Conservation (phyloP, 2,797 vertebrate genomes). For the Gallinago nigripennis region DNA sequence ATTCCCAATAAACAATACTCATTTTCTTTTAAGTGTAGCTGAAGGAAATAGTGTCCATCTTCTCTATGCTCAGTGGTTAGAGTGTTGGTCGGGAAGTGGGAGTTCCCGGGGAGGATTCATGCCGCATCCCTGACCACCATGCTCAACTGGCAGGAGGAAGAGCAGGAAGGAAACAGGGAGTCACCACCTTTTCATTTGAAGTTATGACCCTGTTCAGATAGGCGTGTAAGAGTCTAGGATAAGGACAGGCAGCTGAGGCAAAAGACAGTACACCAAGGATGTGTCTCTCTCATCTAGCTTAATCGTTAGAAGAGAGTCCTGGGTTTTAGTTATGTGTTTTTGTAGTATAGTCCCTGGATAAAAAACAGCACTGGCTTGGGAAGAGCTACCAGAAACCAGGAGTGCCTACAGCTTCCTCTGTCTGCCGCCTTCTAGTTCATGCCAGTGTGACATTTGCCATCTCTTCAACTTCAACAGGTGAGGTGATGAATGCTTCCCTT, state of each 20-base stretch:
- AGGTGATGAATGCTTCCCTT: not conserved
- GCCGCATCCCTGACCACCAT: slow-evolving; percentile 13
- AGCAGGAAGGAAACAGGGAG: slow-evolving; percentile 63
- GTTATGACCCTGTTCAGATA: slow-evolving; percentile 11
- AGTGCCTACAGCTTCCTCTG: not conserved
- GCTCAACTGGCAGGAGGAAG: slow-evolving; percentile 19
- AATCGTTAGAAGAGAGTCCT: not conserved
- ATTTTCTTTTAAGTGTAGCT: not conserved
- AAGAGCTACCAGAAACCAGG: not conserved
- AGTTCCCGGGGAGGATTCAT: slow-evolving; percentile 41
- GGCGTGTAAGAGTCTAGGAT: not conserved
- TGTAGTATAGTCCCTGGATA: not conserved
- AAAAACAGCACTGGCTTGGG: not conserved
- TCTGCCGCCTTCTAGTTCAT: not conserved
- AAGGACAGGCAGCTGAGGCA: not conserved
- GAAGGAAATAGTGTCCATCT: slow-evolving; percentile 5
- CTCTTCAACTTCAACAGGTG: not conserved
- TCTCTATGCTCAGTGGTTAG: not conserved
- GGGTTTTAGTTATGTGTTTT: not conserved
- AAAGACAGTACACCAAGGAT: not conserved
- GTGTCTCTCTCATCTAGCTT: not conserved
- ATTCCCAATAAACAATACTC: not conserved
- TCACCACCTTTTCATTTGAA: slow-evolving; percentile 47
- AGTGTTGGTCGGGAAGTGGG: slow-evolving; percentile 11
- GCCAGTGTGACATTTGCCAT: not conserved